Evolutionary conservation across 2,888 invertebrate species (phyloP), one percentile per base, ranked within the genome.

Genomic region (Antheraea yamamai): DNA sequence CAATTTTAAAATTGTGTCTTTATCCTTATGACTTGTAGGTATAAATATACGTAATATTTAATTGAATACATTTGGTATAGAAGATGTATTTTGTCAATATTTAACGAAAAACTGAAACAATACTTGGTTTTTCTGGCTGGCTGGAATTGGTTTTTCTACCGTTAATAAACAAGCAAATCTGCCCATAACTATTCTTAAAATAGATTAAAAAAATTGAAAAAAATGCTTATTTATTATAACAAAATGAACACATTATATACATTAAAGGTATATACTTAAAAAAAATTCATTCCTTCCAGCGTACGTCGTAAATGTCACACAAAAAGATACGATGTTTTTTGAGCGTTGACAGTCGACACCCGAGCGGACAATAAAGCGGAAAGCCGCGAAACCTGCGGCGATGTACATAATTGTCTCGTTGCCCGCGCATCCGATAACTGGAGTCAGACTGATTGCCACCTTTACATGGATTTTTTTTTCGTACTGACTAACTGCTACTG

Each of bases 381-480:
- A 78, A 78, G 82, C 81, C 79, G 82, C 80, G 80, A 84, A 81
- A 79, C 79, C 82, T 18, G 74, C 30, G 81, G 84, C 83, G 82
- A 79, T 82, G 80, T 84, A 87, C 85, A 87, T 86, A 89, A 88
- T 88, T 89, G 86, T 80, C 85, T 76, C 55, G 83, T 84, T 20
- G 55, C 55, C 6, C 85, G 83, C 81, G 87, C 80, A 80, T 87
- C 81, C 79, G 81, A 81, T 81, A 84, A 79, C 80, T 80, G 80
- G 83, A 84, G n/a, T 55, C 55, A 20, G 20, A 20, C 7, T 55
- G 55, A 55, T 20, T 55, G 55, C 4, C 20, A 55, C 20, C 20
- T 55, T 20, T 55, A 20, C 7, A 47, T 12, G 7, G 12, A 12
- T 12, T 47, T 12, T 47, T 47, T 47, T 47, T 47, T 47, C 47